Conservation (phyloP, 1,140 invertebrate species). For the Leptinotarsa undecemlineata region DNA sequence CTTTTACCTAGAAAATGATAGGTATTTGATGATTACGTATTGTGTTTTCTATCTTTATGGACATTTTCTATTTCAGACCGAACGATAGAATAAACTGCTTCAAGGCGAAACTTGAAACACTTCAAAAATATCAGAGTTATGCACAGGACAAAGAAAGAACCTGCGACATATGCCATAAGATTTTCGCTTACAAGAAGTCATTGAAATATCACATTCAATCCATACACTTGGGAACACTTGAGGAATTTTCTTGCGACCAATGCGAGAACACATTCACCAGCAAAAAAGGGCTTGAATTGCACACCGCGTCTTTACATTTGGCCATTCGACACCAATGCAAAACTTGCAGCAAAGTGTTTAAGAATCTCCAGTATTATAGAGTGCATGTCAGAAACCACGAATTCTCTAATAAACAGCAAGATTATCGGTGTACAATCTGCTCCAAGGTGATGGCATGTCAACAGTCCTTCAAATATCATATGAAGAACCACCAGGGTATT, state of each 20-base stretch:
- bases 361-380: conserved; percentile 2
- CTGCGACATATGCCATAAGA: background rate
- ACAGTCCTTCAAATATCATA: background rate
- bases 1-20: too few species aligned
- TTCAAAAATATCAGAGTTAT: too few species aligned
- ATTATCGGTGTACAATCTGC: background rate
- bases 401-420: background rate
- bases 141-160: background rate
- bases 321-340: background rate
- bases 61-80: background rate
- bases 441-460: background rate
- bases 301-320: background rate
- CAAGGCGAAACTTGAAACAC: too few species aligned
- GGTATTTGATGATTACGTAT: too few species aligned
- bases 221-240: background rate
- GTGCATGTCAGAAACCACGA: background rate
- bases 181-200: background rate
- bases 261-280: background rate
- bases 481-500: conserved; percentile 4
- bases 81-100: background rate
- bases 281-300: background rate
- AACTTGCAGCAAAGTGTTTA: background rate
- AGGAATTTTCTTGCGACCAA: background rate
- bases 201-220: conserved; percentile 3
- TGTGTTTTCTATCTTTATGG: too few species aligned